A percentile compares a stretch with the other conserved stretches of the same genome.
These are phyloP conservation scores for Lutraria rhynchaena DNA, from an alignment of 1,140 invertebrate species.

Conservation along the genomic window DNA sequence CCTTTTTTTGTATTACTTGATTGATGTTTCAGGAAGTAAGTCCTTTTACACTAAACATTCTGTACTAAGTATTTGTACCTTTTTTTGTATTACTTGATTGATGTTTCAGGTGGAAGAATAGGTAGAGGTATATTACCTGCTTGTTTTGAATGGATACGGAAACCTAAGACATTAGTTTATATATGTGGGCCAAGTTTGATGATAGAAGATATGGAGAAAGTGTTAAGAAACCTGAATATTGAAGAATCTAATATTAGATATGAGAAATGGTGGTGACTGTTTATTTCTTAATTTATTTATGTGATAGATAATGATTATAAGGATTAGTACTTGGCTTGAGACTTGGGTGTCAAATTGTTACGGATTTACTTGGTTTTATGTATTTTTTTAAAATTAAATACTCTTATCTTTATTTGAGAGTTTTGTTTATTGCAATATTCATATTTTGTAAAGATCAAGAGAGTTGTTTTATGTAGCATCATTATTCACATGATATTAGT, in stretches of 20 bases:
- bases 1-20: not conserved
- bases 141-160: slow-evolving; percentile 61
- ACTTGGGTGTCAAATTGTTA: too few species aligned
- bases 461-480: too few species aligned
- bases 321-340: too few species aligned
- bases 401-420: too few species aligned
- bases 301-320: too few species aligned
- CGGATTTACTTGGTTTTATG: too few species aligned
- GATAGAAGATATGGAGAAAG: slow-evolving; percentile 72
- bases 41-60: slow-evolving; percentile 1
- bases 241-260: slow-evolving; percentile 69
- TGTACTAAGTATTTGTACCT: not conserved
- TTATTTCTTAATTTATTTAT: too few species aligned
- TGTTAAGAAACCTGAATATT: slow-evolving; percentile 64
- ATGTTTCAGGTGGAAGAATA: slow-evolving; percentile 70
- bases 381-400: too few species aligned
- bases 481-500: too few species aligned
- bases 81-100: not conserved
- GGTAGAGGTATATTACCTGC: slow-evolving; percentile 59
- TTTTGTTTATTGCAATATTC: too few species aligned
- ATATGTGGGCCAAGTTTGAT: slow-evolving; percentile 79
- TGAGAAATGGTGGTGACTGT: slow-evolving; percentile 79
- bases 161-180: slow-evolving; percentile 67
- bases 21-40: not conserved
- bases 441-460: too few species aligned